Conservation (phyloP, 2,888 invertebrate species). For the Octonoba sinensis region DNA sequence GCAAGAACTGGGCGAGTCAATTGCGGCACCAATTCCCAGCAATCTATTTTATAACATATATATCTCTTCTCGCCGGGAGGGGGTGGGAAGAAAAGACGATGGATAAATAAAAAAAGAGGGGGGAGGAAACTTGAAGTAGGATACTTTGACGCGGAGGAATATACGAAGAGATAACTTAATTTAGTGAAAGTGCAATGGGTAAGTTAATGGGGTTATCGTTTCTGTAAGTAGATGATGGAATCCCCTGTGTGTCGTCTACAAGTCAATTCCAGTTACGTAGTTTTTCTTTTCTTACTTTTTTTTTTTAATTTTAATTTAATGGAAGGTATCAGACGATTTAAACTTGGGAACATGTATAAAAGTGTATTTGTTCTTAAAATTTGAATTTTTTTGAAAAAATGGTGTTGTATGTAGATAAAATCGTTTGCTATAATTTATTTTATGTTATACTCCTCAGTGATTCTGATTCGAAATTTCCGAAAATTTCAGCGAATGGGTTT, state of each 20-base stretch:
- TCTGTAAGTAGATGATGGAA: slow-evolving; percentile 34
- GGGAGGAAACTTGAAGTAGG: neutral
- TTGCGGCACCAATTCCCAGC: slow-evolving; percentile 47
- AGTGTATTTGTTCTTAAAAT: too few relatives aligned
- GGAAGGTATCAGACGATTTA: neutral
- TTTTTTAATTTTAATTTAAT: neutral
- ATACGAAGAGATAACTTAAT: slow-evolving; percentile 53
- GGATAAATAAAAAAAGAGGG: too few relatives aligned
- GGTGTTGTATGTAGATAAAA: too few relatives aligned
- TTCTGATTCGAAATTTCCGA: too few relatives aligned
- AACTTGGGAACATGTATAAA: neutral
- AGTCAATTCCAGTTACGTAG: neutral
- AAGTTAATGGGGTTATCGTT: slow-evolving; percentile 40
- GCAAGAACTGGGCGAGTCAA: slow-evolving; percentile 34
- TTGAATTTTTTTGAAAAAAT: too few relatives aligned
- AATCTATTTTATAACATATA: slow-evolving; percentile 63
- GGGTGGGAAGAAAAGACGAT: neutral
- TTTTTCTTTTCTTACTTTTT: neutral
- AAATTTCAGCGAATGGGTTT: too few relatives aligned
- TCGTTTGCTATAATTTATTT: too few relatives aligned
- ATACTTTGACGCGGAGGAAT: slow-evolving; percentile 14
- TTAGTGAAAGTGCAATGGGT: slow-evolving; percentile 23
- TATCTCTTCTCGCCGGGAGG: slow-evolving; percentile 16
- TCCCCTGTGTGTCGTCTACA: slow-evolving; percentile 14
- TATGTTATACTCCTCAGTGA: too few relatives aligned